phyloP scores from a whole-genome alignment of 2,113 vertebrate genomes.

The Theropithecus gelada region DNA sequence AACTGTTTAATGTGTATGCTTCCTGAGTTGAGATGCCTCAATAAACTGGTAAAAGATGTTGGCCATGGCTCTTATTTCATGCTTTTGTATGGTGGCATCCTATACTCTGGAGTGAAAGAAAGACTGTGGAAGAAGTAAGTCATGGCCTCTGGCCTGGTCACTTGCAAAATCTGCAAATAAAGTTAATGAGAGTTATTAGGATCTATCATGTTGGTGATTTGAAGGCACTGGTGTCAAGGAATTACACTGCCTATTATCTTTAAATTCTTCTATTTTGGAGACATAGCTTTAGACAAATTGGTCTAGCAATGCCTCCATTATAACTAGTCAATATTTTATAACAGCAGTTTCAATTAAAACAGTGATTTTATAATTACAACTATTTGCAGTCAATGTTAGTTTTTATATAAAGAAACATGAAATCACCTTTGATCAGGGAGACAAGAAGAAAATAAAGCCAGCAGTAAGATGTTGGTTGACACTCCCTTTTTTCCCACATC shows the following conservation, averaged over 20 bases:
- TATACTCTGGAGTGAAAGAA: neutral
- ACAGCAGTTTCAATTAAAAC: neutral
- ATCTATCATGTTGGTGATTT: neutral
- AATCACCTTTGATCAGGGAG: neutral
- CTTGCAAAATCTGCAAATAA: neutral
- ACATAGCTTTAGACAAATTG: neutral
- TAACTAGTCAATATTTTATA: constrained; percentile 1
- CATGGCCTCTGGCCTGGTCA: neutral
- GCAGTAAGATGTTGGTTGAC: neutral
- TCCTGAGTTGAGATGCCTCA: neutral
- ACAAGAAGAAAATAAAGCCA: neutral
- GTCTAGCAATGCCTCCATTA: neutral
- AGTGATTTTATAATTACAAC: neutral
- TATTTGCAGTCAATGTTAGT: neutral
- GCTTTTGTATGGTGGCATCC: neutral
- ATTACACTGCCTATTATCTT: neutral
- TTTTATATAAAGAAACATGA: neutral
- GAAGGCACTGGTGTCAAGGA: neutral
- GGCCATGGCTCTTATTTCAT: neutral
- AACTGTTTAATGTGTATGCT: neutral
- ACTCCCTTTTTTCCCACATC: accelerated
- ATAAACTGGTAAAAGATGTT: neutral
- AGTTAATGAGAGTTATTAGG: neutral
- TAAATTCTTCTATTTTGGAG: constrained; percentile 5
- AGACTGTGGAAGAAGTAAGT: neutral